Conservation (phyloP, 2,113 vertebrate genomes). For the Platichthys stellatus region DNA sequence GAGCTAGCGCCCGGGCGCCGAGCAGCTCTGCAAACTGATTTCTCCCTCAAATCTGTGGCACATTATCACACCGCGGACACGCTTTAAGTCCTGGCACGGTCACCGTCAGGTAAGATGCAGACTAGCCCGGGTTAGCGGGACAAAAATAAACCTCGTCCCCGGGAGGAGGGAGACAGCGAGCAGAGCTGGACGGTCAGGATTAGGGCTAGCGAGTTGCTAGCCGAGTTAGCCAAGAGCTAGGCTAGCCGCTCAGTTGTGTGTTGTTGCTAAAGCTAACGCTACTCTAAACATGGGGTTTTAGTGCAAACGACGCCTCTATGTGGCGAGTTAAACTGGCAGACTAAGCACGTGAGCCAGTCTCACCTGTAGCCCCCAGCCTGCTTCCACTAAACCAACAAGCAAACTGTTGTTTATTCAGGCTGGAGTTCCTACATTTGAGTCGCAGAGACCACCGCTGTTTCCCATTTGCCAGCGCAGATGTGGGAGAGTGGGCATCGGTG, state of each 20-base stretch:
- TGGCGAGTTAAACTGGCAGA: neutral
- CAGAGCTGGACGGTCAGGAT: constrained; percentile 49
- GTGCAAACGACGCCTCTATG: constrained; percentile 3
- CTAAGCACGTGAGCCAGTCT: neutral
- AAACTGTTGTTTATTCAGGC: neutral
- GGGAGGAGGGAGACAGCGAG: neutral
- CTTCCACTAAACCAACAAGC: neutral
- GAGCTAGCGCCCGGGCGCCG: constrained; percentile 14
- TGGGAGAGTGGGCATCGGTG: constrained; percentile 20
- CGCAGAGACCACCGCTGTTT: neutral
- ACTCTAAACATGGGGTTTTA: constrained; percentile 24
- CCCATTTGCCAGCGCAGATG: constrained; percentile 16
- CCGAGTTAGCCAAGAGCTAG: constrained; percentile 42
- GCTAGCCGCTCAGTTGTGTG: constrained; percentile 34
- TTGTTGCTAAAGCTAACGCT: neutral
- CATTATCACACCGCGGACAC: constrained; percentile 22
- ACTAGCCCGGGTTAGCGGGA: constrained; percentile 41
- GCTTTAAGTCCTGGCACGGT: constrained; percentile 13
- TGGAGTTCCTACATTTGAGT: neutral
- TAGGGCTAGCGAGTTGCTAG: constrained; percentile 57
- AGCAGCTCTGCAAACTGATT: constrained; percentile 8
- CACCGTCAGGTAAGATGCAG: constrained; percentile 65
- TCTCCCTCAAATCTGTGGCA: constrained; percentile 18
- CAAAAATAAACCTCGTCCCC: constrained; percentile 41
- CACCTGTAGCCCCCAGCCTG: neutral